Evolutionary conservation across 2,888 invertebrate species (phyloP), one percentile per base, ranked within the genome.

Genomic region (Trisateles emortualis): DNA sequence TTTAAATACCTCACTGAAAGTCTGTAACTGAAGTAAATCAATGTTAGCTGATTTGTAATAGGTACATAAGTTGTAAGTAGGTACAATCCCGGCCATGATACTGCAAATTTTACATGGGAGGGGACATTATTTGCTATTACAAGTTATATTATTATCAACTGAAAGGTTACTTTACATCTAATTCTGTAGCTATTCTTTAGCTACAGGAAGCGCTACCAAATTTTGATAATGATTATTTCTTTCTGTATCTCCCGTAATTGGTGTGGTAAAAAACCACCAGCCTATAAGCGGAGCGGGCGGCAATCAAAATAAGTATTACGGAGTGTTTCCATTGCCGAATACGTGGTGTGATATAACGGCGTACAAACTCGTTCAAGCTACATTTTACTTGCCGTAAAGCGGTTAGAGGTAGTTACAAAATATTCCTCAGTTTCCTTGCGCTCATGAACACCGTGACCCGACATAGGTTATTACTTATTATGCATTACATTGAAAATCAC

Each of bases 401-500:
- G 64, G 56, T 55, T 64, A 62, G 52, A 65, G 52, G 50, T 52
- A 46, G 61, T 61, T 61, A 35, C 38, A 45, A 55, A 65, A 60
- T 65, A 59, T 63, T 56, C n/a, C 58, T 51, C 44, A 59, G 63
- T 54, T 40, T 52, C 52, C 51, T 67, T 52, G 51, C 55, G 63
- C 55, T 57, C 62, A 61, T 69, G 65, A 69, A 64, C 69, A 71
- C 74, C 70, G 66, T 74, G 78, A 76, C 76, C 75, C 57, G 71
- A 67, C 65, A 62, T 69, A 65, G 71, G 76, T 78, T 78, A 84
- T 83, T 84, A 83, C 72, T 78, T 77, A 84, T 85, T 84, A 84
- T 73, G 79, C 86, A 81, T 71, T 81, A 84, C 83, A 86, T 83
- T 81, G 81, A 78, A 87, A 86, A 86, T 86, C 78, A 86, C 77